Percentiles rank a stretch among this genome's conserved stretches.
phyloP scores from a whole-genome alignment of 2,113 vertebrate genomes.

The Polypterus bichir region DNA sequence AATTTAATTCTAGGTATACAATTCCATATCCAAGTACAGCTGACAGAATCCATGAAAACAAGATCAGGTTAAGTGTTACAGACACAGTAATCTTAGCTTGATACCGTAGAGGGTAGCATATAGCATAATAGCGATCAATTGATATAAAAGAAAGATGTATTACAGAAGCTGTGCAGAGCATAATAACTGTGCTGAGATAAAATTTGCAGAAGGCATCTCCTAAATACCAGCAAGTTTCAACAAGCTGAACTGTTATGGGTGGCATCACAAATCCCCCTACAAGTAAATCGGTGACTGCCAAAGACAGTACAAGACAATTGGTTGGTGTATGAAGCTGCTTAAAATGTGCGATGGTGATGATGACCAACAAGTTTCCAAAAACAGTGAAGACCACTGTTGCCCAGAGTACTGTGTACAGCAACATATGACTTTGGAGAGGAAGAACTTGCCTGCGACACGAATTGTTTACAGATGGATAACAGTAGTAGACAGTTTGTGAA shows the following conservation, averaged over 20 bases:
- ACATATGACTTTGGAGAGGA: slow-evolving; percentile 32
- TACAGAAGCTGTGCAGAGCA: slow-evolving; percentile 58
- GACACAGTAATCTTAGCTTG: slow-evolving; percentile 11
- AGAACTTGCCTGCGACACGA: slow-evolving; percentile 49
- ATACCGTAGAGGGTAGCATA: slow-evolving; percentile 21
- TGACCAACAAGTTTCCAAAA: slow-evolving; percentile 55
- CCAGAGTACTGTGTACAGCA: slow-evolving; percentile 49
- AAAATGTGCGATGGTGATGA: slow-evolving; percentile 56
- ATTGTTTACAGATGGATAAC: slow-evolving; percentile 43
- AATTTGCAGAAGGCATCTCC: slow-evolving; percentile 61
- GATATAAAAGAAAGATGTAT: slow-evolving; percentile 67
- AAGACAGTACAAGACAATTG: slow-evolving; percentile 60
- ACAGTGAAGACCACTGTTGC: slow-evolving; percentile 52
- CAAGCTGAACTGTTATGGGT: slow-evolving; percentile 57
- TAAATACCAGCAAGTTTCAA: slow-evolving; percentile 65
- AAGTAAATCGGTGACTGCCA: slow-evolving; percentile 56
- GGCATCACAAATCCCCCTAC: slow-evolving; percentile 63
- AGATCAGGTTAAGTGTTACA: slow-evolving; percentile 10
- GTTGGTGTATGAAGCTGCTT: slow-evolving; percentile 57
- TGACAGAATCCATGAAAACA: slow-evolving; percentile 22
- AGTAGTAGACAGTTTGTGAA: slow-evolving; percentile 6
- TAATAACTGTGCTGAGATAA: slow-evolving; percentile 51
- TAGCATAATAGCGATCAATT: slow-evolving; percentile 15
- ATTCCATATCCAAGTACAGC: slow-evolving; percentile 16
- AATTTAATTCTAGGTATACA: slow-evolving; percentile 5